Evolutionary conservation across 2,113 vertebrate genomes (phyloP).

Genomic region (Rhodinocichla rosea): DNA sequence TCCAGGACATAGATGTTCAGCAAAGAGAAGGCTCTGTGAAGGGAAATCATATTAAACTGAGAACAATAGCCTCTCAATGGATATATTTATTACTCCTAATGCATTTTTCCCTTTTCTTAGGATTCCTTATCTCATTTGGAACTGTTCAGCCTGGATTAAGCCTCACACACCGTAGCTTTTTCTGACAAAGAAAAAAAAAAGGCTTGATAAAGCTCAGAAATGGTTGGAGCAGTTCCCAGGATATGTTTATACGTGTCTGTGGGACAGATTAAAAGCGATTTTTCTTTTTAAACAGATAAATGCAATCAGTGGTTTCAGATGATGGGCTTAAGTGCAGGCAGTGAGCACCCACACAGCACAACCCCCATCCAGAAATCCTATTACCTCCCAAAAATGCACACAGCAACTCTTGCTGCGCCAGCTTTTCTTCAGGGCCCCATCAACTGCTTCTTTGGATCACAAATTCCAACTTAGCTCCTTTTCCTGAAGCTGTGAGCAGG

Average conservation of each 20-base stretch:
- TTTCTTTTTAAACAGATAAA: conserved; percentile 64
- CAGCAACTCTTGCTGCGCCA: not conserved
- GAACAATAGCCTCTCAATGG: not conserved
- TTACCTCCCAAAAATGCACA: not conserved
- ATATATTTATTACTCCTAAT: not conserved
- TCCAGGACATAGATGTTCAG: not conserved
- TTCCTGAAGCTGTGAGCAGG: not conserved
- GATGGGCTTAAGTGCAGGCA: not conserved
- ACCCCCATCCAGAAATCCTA: not conserved
- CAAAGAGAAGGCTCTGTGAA: not conserved
- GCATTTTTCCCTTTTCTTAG: not conserved
- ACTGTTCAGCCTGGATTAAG: conserved; percentile 31
- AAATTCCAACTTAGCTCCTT: not conserved
- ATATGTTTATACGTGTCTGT: conserved; percentile 42
- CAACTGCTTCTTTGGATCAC: not conserved
- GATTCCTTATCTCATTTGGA: conserved; percentile 50
- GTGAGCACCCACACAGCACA: not conserved
- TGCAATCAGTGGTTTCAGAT: conserved; percentile 35
- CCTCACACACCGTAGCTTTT: not conserved
- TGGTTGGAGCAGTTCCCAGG: conserved; percentile 60
- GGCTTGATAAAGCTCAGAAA: conserved; percentile 33
- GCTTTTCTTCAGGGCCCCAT: not conserved
- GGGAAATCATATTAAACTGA: not conserved
- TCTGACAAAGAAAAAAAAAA: not conserved
- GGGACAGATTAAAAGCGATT: conserved; percentile 56